Evolutionary conservation across 2,797 vertebrate species (phyloP).

Genomic region (Okamejei kenojei): DNA sequence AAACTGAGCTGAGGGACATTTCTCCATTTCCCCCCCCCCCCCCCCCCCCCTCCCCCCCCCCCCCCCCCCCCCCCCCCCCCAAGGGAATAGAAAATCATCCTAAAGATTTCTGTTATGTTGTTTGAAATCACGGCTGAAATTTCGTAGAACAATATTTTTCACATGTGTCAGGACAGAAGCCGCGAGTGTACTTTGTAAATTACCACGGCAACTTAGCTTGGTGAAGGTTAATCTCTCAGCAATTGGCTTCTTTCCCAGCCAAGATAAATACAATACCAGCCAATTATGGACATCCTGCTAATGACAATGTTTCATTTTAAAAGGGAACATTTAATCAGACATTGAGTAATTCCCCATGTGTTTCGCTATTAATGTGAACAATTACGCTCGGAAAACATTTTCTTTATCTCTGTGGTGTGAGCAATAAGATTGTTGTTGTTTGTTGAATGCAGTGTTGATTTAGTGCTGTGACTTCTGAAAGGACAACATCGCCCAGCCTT

Average conservation of each 20-base stretch:
- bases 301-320: slow-evolving; percentile 27
- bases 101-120: neutral
- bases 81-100: neutral
- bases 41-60: too few relatives aligned
- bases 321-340: slow-evolving; percentile 33
- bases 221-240: slow-evolving; percentile 23
- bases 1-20: neutral
- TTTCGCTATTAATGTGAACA: slow-evolving; percentile 5
- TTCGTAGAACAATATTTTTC: neutral
- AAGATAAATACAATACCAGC: slow-evolving; percentile 33
- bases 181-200: slow-evolving; percentile 4
- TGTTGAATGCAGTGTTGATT: neutral
- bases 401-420: neutral
- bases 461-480: neutral
- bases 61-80: too few relatives aligned
- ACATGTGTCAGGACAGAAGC: neutral
- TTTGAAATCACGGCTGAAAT: neutral
- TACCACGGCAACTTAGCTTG: neutral
- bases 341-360: slow-evolving; percentile 29
- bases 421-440: slow-evolving; percentile 9
- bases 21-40: too few relatives aligned
- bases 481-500: neutral
- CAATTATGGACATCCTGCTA: slow-evolving; percentile 32
- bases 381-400: slow-evolving; percentile 6
- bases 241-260: slow-evolving; percentile 23